Base-by-base conservation (phyloP, 2,888 invertebrate genomes). In the Erynnis tages region DNA sequence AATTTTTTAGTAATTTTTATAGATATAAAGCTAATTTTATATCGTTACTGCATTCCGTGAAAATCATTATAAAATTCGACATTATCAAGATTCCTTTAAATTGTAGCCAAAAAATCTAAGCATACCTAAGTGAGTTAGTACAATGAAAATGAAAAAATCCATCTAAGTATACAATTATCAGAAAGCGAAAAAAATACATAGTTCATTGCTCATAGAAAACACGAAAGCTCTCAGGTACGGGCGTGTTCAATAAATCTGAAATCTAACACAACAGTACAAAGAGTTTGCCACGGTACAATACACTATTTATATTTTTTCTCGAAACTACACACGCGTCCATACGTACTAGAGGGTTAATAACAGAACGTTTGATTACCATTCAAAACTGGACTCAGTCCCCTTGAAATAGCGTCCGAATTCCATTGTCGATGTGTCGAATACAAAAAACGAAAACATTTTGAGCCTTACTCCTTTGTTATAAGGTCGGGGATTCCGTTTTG, bases 281-380 rank as follows among this genome's bases (percentile, higher is more conserved):
- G 32, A 23, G 23, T 25, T 41, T 14, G 32, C 14, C 17, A 40
- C 41, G 41, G 11, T 11, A 40, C 48, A 14, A 40, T 41, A 23
- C 32, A 49, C 49, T 41, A 49, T 49, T 41, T 41, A 41, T 25
- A 34, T 40, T 49, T 49, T 49, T 49, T 49, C 49, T 34, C 16
- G 13, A 49, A 32, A 16, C 23, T 41, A 49, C 32, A 32, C 23
- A n/a, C 14, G 40, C 32, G 41, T 49, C 34, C 32, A 16, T 17
- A 49, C 41, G 49, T 13, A 34, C 40, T 17, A 34, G 40, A 49
- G 25, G 17, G 32, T 41, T 49, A 49, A 41, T 41, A n/a, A 32
- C 40, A 19, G 37, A 14, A 7, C 16, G 2, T 27, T 35, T 30
- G 23, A 23, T 17, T 29, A 30, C 10, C 21, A 2, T 40, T 49